Evolutionary conservation across 2,888 invertebrate species (phyloP).

Genomic region (Apotomis turbidana): DNA sequence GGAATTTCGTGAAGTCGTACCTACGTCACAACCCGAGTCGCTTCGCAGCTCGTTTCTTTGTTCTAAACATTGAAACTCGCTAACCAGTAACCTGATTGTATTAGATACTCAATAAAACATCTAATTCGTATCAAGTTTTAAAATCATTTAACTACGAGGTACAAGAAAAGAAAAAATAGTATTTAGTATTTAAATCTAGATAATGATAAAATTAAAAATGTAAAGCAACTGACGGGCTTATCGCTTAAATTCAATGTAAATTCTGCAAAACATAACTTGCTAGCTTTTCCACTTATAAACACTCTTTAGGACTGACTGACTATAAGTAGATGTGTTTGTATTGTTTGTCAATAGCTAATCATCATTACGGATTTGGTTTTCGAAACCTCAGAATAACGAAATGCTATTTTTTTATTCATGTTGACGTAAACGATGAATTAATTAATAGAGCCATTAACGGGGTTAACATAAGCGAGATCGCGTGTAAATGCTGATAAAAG

Average conservation of each 20-base stretch:
- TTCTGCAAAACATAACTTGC: background rate
- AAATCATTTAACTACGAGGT: background rate
- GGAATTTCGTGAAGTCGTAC: slow-evolving; percentile 44
- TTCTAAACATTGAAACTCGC: slow-evolving; percentile 20
- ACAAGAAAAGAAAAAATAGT: no score
- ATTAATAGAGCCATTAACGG: slow-evolving; percentile 34
- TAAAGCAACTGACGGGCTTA: no score
- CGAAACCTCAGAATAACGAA: slow-evolving; percentile 18
- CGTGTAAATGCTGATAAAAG: slow-evolving; percentile 37
- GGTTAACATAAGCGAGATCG: slow-evolving; percentile 35
- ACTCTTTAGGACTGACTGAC: background rate
- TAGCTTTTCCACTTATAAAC: background rate
- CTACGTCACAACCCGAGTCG: slow-evolving; percentile 16
- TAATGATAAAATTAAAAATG: no score
- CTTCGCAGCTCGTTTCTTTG: slow-evolving; percentile 23
- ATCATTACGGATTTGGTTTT: slow-evolving; percentile 22
- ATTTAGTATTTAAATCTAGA: no score
- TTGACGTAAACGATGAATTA: slow-evolving; percentile 33
- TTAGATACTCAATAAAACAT: background rate
- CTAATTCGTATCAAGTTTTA: background rate
- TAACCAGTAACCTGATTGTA: background rate
- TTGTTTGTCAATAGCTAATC: slow-evolving; percentile 3
- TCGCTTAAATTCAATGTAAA: background rate
- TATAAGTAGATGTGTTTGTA: background rate
- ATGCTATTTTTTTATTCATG: slow-evolving; percentile 21